These are phyloP conservation scores for Achlya flavicornis DNA, from an alignment of 2,888 invertebrate genomes.

Conservation along the genomic window DNA sequence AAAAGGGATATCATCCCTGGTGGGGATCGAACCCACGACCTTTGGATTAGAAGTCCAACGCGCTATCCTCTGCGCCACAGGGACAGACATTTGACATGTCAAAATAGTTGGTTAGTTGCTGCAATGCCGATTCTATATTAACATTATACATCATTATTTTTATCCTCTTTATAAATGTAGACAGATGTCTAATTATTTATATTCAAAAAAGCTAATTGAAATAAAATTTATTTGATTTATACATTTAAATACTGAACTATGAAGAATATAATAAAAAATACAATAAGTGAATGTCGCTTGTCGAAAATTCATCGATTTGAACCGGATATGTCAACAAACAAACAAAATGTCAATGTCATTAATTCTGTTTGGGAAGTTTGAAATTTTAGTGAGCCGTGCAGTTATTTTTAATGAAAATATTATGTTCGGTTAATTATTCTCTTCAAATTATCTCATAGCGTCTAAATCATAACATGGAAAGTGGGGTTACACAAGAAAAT, in stretches of 20 bases:
- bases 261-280: neutral
- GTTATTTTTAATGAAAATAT: slow-evolving; percentile 36
- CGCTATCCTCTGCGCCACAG: slow-evolving; percentile 95
- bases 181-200: neutral
- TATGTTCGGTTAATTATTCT: slow-evolving; percentile 28
- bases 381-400: slow-evolving; percentile 60
- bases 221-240: neutral
- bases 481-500: slow-evolving; percentile 27
- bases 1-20: slow-evolving; percentile 85
- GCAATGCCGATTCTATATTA: slow-evolving; percentile 14
- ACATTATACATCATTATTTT: neutral
- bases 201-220: neutral
- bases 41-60: slow-evolving; percentile 96
- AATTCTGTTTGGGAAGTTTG: slow-evolving; percentile 67
- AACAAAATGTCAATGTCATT: slow-evolving; percentile 50
- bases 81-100: slow-evolving; percentile 72
- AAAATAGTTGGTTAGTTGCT: slow-evolving; percentile 45
- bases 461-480: slow-evolving; percentile 54
- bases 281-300: neutral
- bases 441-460: slow-evolving; percentile 15
- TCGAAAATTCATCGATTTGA: slow-evolving; percentile 19
- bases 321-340: slow-evolving; percentile 65
- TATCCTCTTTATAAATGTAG: neutral
- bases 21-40: slow-evolving; percentile 95
- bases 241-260: neutral